These are phyloP conservation scores for Chromobotia macracanthus DNA, from an alignment of 2,797 vertebrate genomes.

Conservation along the genomic window DNA sequence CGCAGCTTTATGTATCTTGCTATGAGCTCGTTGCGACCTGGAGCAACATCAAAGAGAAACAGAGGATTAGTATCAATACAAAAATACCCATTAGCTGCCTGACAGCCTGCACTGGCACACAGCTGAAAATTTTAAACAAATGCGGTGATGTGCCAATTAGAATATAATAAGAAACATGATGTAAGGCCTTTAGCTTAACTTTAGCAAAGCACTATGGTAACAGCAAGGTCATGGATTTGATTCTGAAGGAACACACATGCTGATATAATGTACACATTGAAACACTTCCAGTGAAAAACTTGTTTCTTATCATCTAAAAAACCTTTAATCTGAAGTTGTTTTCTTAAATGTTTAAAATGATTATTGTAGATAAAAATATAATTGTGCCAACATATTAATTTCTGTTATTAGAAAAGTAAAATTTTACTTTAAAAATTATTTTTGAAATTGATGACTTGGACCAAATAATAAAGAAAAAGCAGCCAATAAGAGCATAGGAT, in stretches of 20 bases:
- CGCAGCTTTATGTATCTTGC: constrained; percentile 94
- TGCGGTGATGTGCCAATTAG: not conserved
- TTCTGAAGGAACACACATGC: not conserved
- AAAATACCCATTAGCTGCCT: constrained; percentile 3
- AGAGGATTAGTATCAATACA: not conserved
- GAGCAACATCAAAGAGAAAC: constrained; percentile 8
- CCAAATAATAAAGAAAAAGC: too few species aligned
- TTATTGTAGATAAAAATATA: too few species aligned
- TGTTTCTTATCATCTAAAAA: too few species aligned
- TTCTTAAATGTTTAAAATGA: too few species aligned
- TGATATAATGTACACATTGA: not conserved
- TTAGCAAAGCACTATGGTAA: not conserved
- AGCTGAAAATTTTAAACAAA: not conserved
- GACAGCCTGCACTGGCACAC: not conserved
- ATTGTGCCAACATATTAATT: too few species aligned
- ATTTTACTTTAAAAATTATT: too few species aligned
- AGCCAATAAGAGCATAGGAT: too few species aligned
- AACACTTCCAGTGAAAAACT: too few species aligned
- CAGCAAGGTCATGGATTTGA: constrained; percentile 1
- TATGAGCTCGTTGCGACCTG: constrained; percentile 94
- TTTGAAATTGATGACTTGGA: too few species aligned
- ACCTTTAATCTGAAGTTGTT: too few species aligned
- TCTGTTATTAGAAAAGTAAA: too few species aligned
- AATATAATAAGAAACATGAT: not conserved
- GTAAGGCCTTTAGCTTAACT: not conserved